Base-by-base conservation (phyloP, 2,113 vertebrate genomes). In the Parus major region DNA sequence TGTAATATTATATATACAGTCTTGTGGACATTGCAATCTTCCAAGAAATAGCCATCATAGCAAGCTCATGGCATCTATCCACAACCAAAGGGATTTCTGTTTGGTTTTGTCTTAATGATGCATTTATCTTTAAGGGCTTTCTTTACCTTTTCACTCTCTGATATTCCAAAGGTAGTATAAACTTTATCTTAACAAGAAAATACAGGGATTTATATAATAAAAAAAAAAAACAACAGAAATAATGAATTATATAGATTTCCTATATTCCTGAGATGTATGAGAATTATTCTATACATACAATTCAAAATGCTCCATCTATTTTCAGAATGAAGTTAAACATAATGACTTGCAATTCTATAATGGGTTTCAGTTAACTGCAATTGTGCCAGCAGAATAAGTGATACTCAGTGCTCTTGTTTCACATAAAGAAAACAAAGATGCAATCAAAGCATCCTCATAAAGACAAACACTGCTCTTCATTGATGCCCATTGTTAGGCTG, bases 201-300 rank as follows among this genome's bases (percentile, higher is more conserved):
- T 46, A 35, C 22, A 69, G 9, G 10, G n/a, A 61, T 84, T 29
- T 75, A 16, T 90, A 24, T 21, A 71, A 91, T 12, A 49, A 60
- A 90, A 53, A 35, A 8, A 39, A 28, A 27, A 15, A 9, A 31
- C 63, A 9, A 31, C 63, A 88, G 55, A 91, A 92, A 80, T 69
- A 91, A 87, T 80, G 75, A 85, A 47, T 85, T 72, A 8, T 77
- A 92, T 90, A 49, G 69, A 90, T 95, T 86, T 76, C 60, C n/a
- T 61, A 33, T 76, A 92, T 82, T 89, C 20, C 14, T 85, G 42
- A 78, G 81, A 68, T 29, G 27, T 47, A 41, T 59, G 36, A 75
- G 92, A 96, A 84, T 68, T 78, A 22, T 73, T 82, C 19, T 50
- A 25, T 36, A 41, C 27, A 41, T 82, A 35, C 29, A 72, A 63